Base-by-base conservation (phyloP, 2,888 invertebrate species). In the Reticulitermes lucifugus region DNA sequence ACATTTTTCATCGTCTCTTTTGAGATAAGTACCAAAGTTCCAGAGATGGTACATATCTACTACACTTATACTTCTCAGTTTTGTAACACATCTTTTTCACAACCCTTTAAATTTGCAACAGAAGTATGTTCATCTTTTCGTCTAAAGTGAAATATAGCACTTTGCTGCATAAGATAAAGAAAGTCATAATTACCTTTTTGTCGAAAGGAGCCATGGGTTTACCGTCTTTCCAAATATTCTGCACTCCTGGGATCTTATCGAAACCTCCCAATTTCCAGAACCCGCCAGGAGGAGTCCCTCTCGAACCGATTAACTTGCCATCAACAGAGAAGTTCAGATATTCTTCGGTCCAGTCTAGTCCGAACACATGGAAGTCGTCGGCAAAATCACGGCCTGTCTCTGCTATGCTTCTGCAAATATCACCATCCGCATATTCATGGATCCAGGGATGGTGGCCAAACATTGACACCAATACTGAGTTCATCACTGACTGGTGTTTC, bases 291-390 rank as follows among this genome's bases (percentile, higher is more conserved):
- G 87, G 86, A 18, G 85, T 71, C 12, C 84, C 43, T 25, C 84
- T 70, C 14, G 75, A 71, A 6, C 87, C 86, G 29, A 87, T 85
- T 5, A 21, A 35, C 41, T 83, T 71, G 21, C 83, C 85, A 60
- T 87, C 87, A 41, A 87, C 75, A 55, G 84, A 80, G 84, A 87
- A 86, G 35, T 80, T 84, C 29, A 87, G 83, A 65, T 65, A 86
- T 84, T 87, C 86, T 51, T 88, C 87, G 22, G 89, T 89, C 89
- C 89, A 90, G 41, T 87, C 87, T 70, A 89, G 70, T 80, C 88
- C 88, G 83, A 88, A 90, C 7, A 87, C 83, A 85, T 89, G 89
- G 85, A 89, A 90, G 5, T 87, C 88, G 65, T 87, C 87, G 21
- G 89, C 86, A 81, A 87, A 89, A 77, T 87, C 87, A 1, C 75